A percentile compares a stretch with the other conserved stretches of the same genome.
These are phyloP conservation scores for Megamerina dolium DNA, from an alignment of 2,888 invertebrate genomes.

Conservation along the genomic window DNA sequence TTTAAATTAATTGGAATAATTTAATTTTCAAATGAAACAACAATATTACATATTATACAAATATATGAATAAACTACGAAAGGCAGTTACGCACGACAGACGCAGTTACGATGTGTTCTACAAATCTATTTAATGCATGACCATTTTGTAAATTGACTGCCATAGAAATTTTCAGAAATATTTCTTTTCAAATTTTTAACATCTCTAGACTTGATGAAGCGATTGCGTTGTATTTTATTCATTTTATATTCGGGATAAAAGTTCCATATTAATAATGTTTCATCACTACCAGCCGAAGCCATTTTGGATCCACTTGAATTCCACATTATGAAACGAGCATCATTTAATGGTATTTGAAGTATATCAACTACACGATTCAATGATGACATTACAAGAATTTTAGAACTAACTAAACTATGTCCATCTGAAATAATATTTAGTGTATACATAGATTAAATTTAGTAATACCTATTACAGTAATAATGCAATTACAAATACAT, in stretches of 20 bases:
- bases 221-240: too few species aligned
- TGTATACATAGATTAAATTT: too few species aligned
- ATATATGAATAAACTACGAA: too few species aligned
- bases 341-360: constrained; percentile 32
- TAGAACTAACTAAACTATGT: constrained; percentile 24
- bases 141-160: constrained; percentile 23
- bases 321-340: constrained; percentile 43
- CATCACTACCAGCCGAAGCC: constrained; percentile 47
- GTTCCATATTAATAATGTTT: constrained; percentile 49
- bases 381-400: constrained; percentile 45
- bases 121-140: constrained; percentile 17
- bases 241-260: constrained; percentile 28
- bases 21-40: too few species aligned
- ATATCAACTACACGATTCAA: constrained; percentile 44
- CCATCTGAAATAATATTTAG: constrained; percentile 27
- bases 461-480: too few species aligned
- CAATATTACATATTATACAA: too few species aligned
- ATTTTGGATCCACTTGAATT: constrained; percentile 40
- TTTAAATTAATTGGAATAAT: too few species aligned
- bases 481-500: too few species aligned
- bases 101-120: too few species aligned
- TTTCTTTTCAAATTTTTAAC: too few species aligned
- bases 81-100: too few species aligned
- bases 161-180: constrained; percentile 14
- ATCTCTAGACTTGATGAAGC: too few species aligned